These are phyloP conservation scores for Macrobrachium nipponense DNA, from an alignment of 1,140 invertebrate species.

Conservation along the genomic window DNA sequence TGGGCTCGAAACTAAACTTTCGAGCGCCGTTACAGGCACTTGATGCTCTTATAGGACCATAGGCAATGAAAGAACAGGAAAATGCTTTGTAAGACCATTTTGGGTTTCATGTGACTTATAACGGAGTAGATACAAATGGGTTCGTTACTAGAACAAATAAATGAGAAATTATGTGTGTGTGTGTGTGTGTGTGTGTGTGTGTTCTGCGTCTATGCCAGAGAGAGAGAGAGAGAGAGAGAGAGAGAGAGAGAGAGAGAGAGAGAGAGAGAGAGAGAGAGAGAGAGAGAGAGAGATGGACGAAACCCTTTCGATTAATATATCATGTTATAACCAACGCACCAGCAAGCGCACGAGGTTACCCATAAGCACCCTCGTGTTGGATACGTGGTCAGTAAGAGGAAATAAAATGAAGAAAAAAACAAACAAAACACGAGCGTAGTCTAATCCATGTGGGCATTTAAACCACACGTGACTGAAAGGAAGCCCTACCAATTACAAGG, in stretches of 20 bases:
- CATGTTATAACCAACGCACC: background rate
- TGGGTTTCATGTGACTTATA: background rate
- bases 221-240: background rate
- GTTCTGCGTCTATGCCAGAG: background rate
- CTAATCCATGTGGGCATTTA: too few relatives aligned
- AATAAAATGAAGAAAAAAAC: too few relatives aligned
- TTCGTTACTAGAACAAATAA: too few relatives aligned
- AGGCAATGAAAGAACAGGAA: too few relatives aligned
- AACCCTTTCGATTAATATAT: background rate
- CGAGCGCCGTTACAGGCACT: too few relatives aligned
- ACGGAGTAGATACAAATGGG: background rate
- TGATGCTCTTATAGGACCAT: too few relatives aligned
- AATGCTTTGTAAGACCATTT: background rate
- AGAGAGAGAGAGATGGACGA: background rate
- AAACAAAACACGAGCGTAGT: too few relatives aligned
- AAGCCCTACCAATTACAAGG: too few relatives aligned
- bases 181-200: background rate
- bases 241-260: background rate
- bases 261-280: conserved; percentile 3
- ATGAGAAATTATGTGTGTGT: background rate
- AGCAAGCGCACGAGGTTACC: background rate
- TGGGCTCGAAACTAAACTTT: too few relatives aligned
- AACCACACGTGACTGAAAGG: too few relatives aligned
- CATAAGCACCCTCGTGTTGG: background rate
- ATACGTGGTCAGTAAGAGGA: too few relatives aligned